Evolutionary conservation across 2,113 vertebrate species (phyloP).

Genomic region (Psammodynastes pulverulentus): DNA sequence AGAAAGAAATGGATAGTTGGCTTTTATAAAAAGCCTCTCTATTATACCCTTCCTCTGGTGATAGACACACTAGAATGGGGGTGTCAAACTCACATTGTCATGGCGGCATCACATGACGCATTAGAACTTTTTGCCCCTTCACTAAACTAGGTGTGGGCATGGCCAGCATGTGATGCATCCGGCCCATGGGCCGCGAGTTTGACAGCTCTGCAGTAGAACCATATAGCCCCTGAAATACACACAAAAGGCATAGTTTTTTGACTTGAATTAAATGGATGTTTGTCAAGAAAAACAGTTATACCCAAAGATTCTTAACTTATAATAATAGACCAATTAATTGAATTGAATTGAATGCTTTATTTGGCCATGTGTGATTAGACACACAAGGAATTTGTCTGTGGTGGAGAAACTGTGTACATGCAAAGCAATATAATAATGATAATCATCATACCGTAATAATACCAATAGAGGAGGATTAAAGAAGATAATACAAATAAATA

Average conservation of each 20-base stretch:
- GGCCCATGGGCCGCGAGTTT: no score
- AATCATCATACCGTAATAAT: not conserved
- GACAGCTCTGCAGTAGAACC: no score
- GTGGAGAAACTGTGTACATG: not conserved
- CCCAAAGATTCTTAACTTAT: not conserved
- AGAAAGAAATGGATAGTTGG: slow-evolving; percentile 17
- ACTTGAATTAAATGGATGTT: not conserved
- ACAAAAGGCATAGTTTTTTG: not conserved
- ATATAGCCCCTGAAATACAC: not conserved
- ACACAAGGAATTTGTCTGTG: not conserved
- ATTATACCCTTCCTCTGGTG: not conserved
- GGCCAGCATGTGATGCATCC: no score
- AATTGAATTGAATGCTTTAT: not conserved
- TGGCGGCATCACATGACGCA: no score
- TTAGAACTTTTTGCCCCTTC: no score
- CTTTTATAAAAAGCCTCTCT: not conserved
- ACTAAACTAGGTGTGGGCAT: no score
- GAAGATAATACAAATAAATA: not conserved
- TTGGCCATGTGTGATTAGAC: not conserved
- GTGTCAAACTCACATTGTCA: no score
- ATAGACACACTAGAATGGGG: not conserved
- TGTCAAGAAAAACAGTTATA: not conserved
- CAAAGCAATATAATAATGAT: not conserved
- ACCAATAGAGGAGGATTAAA: not conserved
- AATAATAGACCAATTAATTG: not conserved